These are phyloP conservation scores for Drosophila dunni DNA, from an alignment of 1,140 invertebrate species.

Conservation along the genomic window DNA sequence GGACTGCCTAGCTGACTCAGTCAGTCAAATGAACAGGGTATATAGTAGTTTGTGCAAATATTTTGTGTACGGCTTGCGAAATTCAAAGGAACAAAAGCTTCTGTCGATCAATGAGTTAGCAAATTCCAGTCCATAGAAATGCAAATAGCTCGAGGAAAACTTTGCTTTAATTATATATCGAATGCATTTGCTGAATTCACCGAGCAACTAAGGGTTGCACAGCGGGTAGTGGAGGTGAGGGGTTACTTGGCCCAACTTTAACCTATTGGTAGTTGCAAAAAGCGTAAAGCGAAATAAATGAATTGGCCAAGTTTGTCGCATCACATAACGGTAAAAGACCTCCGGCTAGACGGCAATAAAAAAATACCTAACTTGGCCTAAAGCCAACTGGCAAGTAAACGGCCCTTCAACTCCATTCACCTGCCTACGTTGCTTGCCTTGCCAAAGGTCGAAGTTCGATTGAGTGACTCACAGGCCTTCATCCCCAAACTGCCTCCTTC, in stretches of 20 bases:
- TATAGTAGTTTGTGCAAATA: conserved; percentile 54
- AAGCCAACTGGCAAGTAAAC: conserved; percentile 11
- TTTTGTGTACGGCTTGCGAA: conserved; percentile 29
- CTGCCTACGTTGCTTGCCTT: conserved; percentile 16
- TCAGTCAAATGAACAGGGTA: conserved; percentile 25
- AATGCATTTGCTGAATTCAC: conserved; percentile 14
- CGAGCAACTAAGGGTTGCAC: conserved; percentile 18
- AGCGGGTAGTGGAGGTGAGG: background rate
- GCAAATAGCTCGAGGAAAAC: conserved; percentile 64
- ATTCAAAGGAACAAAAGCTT: conserved; percentile 68
- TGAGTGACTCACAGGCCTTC: conserved; percentile 54
- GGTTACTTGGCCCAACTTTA: conserved; percentile 24
- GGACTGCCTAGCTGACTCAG: conserved; percentile 6
- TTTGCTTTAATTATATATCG: conserved; percentile 49
- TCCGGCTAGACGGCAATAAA: conserved; percentile 41
- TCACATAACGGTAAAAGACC: conserved; percentile 57
- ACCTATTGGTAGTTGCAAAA: conserved; percentile 26
- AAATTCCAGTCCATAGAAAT: conserved; percentile 22
- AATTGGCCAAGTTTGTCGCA: conserved; percentile 53
- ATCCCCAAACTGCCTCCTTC: too few species aligned
- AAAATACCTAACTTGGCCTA: conserved; percentile 37
- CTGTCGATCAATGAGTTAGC: conserved; percentile 74
- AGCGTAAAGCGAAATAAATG: conserved; percentile 35
- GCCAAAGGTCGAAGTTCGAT: conserved; percentile 70
- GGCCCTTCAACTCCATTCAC: background rate